phyloP scores from a whole-genome alignment of 2,797 vertebrate species.

The Erpetoichthys calabaricus region DNA sequence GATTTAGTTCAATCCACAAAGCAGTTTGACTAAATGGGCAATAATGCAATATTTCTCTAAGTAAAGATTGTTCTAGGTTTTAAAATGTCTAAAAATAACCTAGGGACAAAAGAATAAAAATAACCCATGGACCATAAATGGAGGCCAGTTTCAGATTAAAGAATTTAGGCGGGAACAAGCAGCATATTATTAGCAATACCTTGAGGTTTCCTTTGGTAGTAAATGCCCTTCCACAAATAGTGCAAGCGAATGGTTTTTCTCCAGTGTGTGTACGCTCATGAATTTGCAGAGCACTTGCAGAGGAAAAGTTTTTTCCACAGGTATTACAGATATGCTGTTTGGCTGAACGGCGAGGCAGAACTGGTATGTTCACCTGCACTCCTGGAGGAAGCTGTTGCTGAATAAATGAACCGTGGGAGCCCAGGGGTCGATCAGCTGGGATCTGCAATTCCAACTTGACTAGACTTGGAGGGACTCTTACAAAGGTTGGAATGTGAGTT shows the following conservation, averaged over 20 bases:
- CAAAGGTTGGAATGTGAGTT: conserved; percentile 51
- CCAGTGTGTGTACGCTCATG: conserved; percentile 93
- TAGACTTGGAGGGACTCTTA: conserved; percentile 66
- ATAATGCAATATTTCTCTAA: too few relatives aligned
- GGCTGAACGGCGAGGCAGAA: conserved; percentile 63
- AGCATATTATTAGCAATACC: conserved; percentile 36
- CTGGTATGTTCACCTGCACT: conserved; percentile 45
- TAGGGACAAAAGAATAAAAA: too few relatives aligned
- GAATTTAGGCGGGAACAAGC: background rate
- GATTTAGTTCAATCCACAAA: too few relatives aligned
- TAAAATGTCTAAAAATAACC: too few relatives aligned
- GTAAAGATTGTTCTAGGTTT: too few relatives aligned
- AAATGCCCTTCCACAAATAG: conserved; percentile 85
- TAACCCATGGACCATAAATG: too few relatives aligned
- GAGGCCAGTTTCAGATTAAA: too few relatives aligned
- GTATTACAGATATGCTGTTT: conserved; percentile 79
- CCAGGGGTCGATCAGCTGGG: conserved; percentile 53
- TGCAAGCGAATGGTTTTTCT: conserved; percentile 94
- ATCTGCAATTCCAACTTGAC: conserved; percentile 80
- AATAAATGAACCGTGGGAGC: conserved; percentile 40
- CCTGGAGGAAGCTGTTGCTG: conserved; percentile 61
- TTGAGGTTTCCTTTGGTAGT: conserved; percentile 97
- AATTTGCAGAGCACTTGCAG: conserved; percentile 91
- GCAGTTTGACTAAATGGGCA: too few relatives aligned
- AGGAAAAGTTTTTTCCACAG: conserved; percentile 93